Evolutionary conservation across 2,113 vertebrate genomes (phyloP), one percentile per base, ranked within the genome.

Genomic region (Chloroceryle aenea): DNA sequence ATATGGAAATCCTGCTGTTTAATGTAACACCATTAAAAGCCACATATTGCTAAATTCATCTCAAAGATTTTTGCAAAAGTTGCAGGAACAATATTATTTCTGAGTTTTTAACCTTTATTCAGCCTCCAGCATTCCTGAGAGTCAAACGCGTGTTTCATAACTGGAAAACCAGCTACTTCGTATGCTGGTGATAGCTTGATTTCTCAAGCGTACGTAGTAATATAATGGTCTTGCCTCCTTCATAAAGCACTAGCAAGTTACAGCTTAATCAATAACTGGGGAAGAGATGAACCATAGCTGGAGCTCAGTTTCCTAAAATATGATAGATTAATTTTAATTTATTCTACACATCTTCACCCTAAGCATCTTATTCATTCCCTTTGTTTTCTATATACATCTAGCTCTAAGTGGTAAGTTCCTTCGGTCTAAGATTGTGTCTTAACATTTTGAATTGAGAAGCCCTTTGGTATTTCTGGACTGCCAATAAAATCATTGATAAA

Each of bases 1-100:
- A 97, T 97, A 97, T 97, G 96, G 96, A 96, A 97, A 97, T 97
- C 96, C 96, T 96, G 96, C 96, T 97, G 96, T 97, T 97, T 97
- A 97, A 96, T 97, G 95, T 96, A 97, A 97, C 96, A 97, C 96
- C 96, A 96, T 96, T 96, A 97, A 97, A 96, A 97, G 92, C 96
- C 96, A 96, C 96, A 96, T 97, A 97, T 97, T 97, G 96, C 96
- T 97, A 97, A 96, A 96, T 97, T 96, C 96, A 95, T 96, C 96
- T 95, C 95, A 96, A 95, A 97, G 96, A 96, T 97, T 97, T 96
- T 81, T 95, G 95, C 93, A 96, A 97, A 97, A 97, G 96, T 97
- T 97, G 88, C 92, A 95, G 93, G 96, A 96, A 96, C 96, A 97
- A 96, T 97, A 97, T 97, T 96, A 96, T 96, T 97, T 96, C 95